Percentiles rank a stretch among this genome's conserved stretches.
Conservation (phyloP, 2,113 vertebrate species). For the Plotosus lineatus region DNA sequence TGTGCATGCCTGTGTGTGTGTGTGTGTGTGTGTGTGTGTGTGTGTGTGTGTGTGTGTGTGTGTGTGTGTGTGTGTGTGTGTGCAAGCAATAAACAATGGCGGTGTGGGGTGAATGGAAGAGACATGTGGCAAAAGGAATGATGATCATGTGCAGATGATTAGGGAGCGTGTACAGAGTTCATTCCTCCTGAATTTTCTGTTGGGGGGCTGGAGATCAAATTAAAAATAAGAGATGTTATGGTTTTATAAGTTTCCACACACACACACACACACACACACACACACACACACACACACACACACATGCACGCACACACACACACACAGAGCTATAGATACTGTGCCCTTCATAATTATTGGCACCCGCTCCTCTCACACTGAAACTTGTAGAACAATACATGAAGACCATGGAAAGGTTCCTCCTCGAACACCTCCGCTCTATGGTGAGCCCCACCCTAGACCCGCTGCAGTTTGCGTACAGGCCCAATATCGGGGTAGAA, state of each 20-base stretch:
- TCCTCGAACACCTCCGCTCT: no score
- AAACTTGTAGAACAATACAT: no score
- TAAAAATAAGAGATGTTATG: constrained; percentile 24
- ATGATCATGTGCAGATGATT: constrained; percentile 29
- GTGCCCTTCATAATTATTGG: no score
- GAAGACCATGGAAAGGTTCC: no score
- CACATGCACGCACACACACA: constrained; percentile 28
- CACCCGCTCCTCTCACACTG: no score
- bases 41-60: no score
- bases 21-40: neutral
- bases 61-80: neutral
- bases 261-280: constrained; percentile 19
- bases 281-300: constrained; percentile 21
- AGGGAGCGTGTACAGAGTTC: neutral
- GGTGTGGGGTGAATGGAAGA: constrained; percentile 58
- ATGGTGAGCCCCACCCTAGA: no score
- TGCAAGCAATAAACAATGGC: no score
- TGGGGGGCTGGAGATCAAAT: constrained; percentile 24
- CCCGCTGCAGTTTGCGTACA: no score
- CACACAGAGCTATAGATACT: no score
- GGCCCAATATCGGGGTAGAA: no score
- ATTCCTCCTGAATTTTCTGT: neutral
- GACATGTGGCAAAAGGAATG: constrained; percentile 41
- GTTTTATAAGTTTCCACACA: constrained; percentile 17
- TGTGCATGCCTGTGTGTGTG: neutral